Evolutionary conservation across 53 echinoderm and acorn worm species (phyloP).

Genomic region (Hippasteria phrygiana): DNA sequence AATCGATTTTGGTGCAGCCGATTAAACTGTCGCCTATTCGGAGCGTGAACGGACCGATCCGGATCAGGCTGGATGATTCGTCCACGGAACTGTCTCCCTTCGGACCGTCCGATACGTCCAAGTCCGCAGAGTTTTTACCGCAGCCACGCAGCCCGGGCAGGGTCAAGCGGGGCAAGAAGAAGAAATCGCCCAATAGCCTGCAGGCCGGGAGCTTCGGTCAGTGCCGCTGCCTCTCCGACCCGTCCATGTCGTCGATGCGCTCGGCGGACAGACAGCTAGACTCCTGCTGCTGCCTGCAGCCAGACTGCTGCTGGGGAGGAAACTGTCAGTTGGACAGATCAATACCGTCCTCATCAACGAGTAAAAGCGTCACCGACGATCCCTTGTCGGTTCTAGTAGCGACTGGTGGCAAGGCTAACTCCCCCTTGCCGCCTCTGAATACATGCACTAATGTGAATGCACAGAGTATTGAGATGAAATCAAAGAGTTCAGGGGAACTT

Average conservation of each 20-base stretch:
- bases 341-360: conserved; percentile 22
- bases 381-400: conserved; percentile 19
- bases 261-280: conserved; percentile 18
- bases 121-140: conserved; percentile 67
- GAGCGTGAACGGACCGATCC: conserved; percentile 79
- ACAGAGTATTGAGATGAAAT: conserved; percentile 32
- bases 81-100: conserved; percentile 60
- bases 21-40: conserved; percentile 78
- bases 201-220: not conserved
- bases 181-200: not conserved
- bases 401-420: conserved; percentile 4
- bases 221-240: conserved; percentile 55
- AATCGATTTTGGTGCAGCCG: conserved; percentile 65
- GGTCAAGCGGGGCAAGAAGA: conserved; percentile 43
- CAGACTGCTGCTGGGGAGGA: conserved; percentile 55
- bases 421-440: not conserved
- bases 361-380: conserved; percentile 19
- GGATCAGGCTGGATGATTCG: conserved; percentile 45
- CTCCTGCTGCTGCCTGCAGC: conserved; percentile 53
- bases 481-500: conserved; percentile 6
- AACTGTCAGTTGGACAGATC: conserved; percentile 38
- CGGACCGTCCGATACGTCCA: conserved; percentile 1
- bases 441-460: not conserved
- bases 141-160: conserved; percentile 38
- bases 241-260: conserved; percentile 7